Evolutionary conservation across 2,797 vertebrate genomes (phyloP).

Genomic region (Melanotaenia trifasciata): DNA sequence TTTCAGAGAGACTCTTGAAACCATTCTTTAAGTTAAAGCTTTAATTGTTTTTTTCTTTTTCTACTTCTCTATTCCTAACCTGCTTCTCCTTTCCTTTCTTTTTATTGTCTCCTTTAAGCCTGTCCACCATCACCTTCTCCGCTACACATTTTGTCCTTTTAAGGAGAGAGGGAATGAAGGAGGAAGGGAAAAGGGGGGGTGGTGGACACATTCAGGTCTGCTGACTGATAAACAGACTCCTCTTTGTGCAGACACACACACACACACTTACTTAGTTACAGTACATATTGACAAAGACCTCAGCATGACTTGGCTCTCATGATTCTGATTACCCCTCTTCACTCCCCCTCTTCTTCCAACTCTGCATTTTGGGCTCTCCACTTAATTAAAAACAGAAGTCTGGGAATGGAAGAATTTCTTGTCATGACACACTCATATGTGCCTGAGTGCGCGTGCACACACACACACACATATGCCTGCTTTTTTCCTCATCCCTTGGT

Average conservation of each 20-base stretch:
- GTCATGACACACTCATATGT: conserved; percentile 36
- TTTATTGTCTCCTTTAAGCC: conserved; percentile 15
- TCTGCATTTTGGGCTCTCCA: conserved; percentile 10
- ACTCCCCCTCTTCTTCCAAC: conserved; percentile 17
- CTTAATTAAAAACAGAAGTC: conserved; percentile 73
- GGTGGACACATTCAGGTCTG: conserved; percentile 66
- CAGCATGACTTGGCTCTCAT: conserved; percentile 69
- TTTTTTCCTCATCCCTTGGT: conserved; percentile 45
- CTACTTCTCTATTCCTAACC: conserved; percentile 7
- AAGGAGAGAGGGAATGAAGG: conserved; percentile 71
- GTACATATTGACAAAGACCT: conserved; percentile 70
- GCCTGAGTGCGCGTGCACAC: conserved; percentile 3
- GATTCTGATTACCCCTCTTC: conserved; percentile 42
- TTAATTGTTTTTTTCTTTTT: conserved; percentile 17
- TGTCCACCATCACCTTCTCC: conserved; percentile 47
- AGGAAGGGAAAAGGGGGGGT: conserved; percentile 37
- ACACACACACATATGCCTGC: conserved; percentile 11
- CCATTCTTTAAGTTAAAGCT: conserved; percentile 31
- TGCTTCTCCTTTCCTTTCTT: conserved; percentile 8
- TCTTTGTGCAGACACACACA: conserved; percentile 72
- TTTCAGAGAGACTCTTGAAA: conserved; percentile 38
- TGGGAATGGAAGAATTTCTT: conserved; percentile 61
- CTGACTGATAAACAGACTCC: conserved; percentile 78
- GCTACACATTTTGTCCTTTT: conserved; percentile 76
- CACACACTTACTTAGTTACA: conserved; percentile 54